Percentiles rank a stretch among this genome's conserved stretches.
These are phyloP conservation scores for Sarcophaga carnaria DNA, from an alignment of 2,888 invertebrate genomes.

Conservation along the genomic window DNA sequence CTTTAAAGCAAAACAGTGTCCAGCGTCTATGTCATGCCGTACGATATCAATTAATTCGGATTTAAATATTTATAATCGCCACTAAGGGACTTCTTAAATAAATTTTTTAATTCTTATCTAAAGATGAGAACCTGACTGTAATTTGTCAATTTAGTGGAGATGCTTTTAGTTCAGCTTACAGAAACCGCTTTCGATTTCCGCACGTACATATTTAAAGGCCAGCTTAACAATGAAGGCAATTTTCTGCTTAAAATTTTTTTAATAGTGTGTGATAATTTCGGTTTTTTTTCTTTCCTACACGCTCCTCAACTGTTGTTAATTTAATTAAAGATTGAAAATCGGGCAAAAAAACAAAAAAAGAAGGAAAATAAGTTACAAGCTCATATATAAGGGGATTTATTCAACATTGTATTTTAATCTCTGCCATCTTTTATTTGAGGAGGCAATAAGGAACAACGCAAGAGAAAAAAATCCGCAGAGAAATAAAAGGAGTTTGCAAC, in stretches of 20 bases:
- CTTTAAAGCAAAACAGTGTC: too few species aligned
- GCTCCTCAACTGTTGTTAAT: conserved; percentile 27
- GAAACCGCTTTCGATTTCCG: neutral
- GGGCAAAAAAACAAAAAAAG: neutral
- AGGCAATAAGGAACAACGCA: neutral
- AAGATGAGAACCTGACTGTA: too few species aligned
- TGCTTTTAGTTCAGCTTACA: too few species aligned
- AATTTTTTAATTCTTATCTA: too few species aligned
- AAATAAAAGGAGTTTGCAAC: neutral
- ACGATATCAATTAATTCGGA: too few species aligned
- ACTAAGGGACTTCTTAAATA: too few species aligned
- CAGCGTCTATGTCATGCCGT: too few species aligned
- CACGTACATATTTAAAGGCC: neutral
- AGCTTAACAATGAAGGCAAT: neutral
- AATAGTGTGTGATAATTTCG: neutral
- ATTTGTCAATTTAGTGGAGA: too few species aligned
- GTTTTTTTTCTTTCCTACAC: neutral
- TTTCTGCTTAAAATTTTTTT: neutral
- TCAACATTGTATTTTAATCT: conserved; percentile 55
- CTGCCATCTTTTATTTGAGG: conserved; percentile 39
- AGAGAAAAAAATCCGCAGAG: neutral
- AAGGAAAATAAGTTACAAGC: conserved; percentile 13
- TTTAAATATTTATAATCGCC: too few species aligned
- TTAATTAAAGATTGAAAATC: conserved; percentile 48
- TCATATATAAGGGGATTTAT: conserved; percentile 52